phyloP scores from a whole-genome alignment of 2,888 invertebrate species.

The Ornithoptera priamus region DNA sequence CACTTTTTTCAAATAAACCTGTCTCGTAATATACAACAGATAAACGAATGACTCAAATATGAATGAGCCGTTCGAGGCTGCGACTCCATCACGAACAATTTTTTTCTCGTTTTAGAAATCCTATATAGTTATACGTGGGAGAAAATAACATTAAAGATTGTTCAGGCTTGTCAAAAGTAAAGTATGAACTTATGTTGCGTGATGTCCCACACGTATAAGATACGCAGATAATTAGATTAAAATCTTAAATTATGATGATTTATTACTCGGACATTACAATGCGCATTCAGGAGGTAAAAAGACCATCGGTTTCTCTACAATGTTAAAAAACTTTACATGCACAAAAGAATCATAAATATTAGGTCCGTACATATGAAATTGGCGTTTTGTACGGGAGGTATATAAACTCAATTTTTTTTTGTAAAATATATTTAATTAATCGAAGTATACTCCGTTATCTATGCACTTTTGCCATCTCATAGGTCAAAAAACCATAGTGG shows the following conservation, averaged over 20 bases:
- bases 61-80: background rate
- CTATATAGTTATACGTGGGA: conserved; percentile 9
- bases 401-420: too few relatives aligned
- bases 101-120: conserved; percentile 19
- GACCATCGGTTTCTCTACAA: conserved; percentile 13
- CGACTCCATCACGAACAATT: conserved; percentile 1
- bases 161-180: conserved; percentile 9
- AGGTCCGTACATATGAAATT: too few relatives aligned
- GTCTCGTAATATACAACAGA: too few relatives aligned
- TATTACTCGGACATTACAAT: conserved; percentile 21
- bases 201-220: conserved; percentile 28
- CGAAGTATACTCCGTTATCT: too few relatives aligned
- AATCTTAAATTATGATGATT: conserved; percentile 29
- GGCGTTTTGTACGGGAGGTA: too few relatives aligned
- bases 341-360: too few relatives aligned
- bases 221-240: conserved; percentile 26
- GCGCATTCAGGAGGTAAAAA: conserved; percentile 4
- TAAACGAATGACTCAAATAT: conserved; percentile 13
- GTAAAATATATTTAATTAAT: too few relatives aligned
- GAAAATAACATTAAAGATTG: conserved; percentile 21
- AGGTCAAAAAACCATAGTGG: too few relatives aligned
- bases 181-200: conserved; percentile 23
- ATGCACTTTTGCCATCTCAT: too few relatives aligned
- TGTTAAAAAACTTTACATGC: background rate
- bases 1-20: too few relatives aligned